Evolutionary conservation across 2,888 invertebrate genomes (phyloP), one percentile per base, ranked within the genome.

Genomic region (Amphimallon solstitiale): DNA sequence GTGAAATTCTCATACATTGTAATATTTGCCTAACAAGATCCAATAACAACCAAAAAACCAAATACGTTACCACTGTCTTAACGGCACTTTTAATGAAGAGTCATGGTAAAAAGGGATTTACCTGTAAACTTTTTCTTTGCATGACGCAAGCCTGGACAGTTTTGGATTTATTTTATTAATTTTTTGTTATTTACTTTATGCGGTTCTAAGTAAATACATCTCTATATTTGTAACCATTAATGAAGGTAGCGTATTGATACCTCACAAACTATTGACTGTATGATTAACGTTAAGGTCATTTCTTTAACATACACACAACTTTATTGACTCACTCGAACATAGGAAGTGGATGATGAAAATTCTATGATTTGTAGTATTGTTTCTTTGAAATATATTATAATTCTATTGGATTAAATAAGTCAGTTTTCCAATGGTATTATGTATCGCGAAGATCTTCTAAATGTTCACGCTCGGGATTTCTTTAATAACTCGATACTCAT

Each of bases 101-200:
- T 2, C 17, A 6, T 10, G 19, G 45, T 45, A 45, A 45, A 45
- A 45, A 17, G 45, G 45, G 45, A 45, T 45, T 45, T 45, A 45
- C 45, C 45, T 45, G 17, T 17, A 17, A 17, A 17, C 10, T 45
- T 7, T 19, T n/a, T 19, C 9, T 3, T 15, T 43, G 15, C 1
- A 19, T 45, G 45, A 45, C 45, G 45, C 45, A 45, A 7, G 15
- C 4, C 45, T 19, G 15, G 9, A 19, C 15, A 45, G 10, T n/a
- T 45, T 43, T 43, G 5, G 9, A 10, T 62, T 51, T 48, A 34
- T 10, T 10, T 29, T 35, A 38, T 48, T 46, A 35, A 19, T 54
- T 23, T 7, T 17, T 45, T 40, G n/a, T 40, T 40, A 40, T 40
- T 40, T 7, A 5, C 23, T 5, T 23, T 4, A 23, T n/a, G n/a